Evolutionary conservation across 1,140 invertebrate genomes (phyloP).

Genomic region (Magallana angulata): DNA sequence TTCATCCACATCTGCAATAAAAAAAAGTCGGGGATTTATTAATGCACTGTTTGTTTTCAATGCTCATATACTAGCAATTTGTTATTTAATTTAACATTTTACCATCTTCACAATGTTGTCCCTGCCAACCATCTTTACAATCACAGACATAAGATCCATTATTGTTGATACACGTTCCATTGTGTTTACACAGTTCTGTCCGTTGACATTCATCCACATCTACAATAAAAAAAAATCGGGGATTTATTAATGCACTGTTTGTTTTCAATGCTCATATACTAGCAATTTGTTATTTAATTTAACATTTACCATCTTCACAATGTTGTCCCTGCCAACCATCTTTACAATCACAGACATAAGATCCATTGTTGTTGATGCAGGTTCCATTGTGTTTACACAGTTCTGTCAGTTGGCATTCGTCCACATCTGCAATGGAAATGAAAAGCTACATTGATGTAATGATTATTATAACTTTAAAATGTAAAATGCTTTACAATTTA

Average conservation of each 20-base stretch:
- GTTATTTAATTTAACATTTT: too few relatives aligned
- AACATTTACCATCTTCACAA: slow-evolving; percentile 32
- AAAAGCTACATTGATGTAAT: background rate
- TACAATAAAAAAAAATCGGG: background rate
- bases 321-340: slow-evolving; percentile 45
- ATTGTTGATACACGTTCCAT: slow-evolving; percentile 50
- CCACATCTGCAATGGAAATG: slow-evolving; percentile 49
- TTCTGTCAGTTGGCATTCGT: slow-evolving; percentile 57
- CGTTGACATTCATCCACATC: slow-evolving; percentile 65
- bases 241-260: too few relatives aligned
- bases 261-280: too few relatives aligned
- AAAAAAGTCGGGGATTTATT: background rate
- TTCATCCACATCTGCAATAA: slow-evolving; percentile 32
- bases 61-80: too few relatives aligned
- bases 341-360: slow-evolving; percentile 53
- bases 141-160: slow-evolving; percentile 53
- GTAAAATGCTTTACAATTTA: background rate
- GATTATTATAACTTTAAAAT: background rate
- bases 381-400: slow-evolving; percentile 56
- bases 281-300: too few relatives aligned
- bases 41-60: too few relatives aligned
- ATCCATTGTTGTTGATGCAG: slow-evolving; percentile 52
- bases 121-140: slow-evolving; percentile 52
- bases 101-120: slow-evolving; percentile 41
- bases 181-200: slow-evolving; percentile 50